phyloP scores from a whole-genome alignment of 1,140 invertebrate genomes.

The Nilaparvata lugens region DNA sequence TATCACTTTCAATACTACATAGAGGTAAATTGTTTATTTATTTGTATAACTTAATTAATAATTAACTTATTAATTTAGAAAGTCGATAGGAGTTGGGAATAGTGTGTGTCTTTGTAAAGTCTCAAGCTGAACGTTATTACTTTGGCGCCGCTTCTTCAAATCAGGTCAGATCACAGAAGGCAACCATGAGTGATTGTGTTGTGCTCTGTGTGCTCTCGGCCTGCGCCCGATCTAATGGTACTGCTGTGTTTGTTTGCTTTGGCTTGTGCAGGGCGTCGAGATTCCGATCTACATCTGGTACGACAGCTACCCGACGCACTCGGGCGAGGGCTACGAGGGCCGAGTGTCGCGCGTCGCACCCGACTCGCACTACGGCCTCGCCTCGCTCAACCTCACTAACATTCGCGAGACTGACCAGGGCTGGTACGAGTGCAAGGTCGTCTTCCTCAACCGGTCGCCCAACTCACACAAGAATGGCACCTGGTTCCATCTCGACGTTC shows the following conservation, averaged over 20 bases:
- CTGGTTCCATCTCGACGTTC: constrained; percentile 94
- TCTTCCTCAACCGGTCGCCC: constrained; percentile 87
- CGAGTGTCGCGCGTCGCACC: constrained; percentile 77
- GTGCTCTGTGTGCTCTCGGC: too few species aligned
- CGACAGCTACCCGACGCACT: constrained; percentile 91
- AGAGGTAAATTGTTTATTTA: too few species aligned
- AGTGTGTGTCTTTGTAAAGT: too few species aligned
- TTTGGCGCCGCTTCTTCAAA: too few species aligned
- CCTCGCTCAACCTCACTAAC: constrained; percentile 88
- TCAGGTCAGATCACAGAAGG: too few species aligned
- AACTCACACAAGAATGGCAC: constrained; percentile 85
- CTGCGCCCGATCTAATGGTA: background rate
- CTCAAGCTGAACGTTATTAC: too few species aligned
- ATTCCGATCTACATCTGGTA: constrained; percentile 96
- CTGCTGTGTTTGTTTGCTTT: constrained; percentile 4
- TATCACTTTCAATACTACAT: too few species aligned
- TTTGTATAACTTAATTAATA: too few species aligned
- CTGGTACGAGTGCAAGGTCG: constrained; percentile 95
- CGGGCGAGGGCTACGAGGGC: constrained; percentile 83
- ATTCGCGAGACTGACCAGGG: constrained; percentile 89
- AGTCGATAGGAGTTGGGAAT: too few species aligned
- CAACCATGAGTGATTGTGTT: too few species aligned
- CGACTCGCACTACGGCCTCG: constrained; percentile 77
- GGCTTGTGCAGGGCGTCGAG: constrained; percentile 64
- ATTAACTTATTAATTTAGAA: too few species aligned